Evolutionary conservation across 1,140 invertebrate species (phyloP), one percentile per base, ranked within the genome.

Genomic region (Chironomus tepperi): DNA sequence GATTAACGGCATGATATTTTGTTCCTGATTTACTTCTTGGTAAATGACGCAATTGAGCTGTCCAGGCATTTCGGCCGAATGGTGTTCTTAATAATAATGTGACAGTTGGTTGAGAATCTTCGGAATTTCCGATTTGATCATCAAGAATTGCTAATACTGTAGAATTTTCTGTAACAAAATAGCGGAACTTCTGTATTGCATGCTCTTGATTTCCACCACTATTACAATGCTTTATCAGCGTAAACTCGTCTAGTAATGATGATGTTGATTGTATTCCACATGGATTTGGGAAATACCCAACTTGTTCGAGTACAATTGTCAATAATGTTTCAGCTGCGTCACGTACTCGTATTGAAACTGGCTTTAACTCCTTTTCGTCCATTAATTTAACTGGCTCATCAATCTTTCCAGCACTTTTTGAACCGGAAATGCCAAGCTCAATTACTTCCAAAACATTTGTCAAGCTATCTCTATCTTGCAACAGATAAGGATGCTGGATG

Each of bases 391-490:
- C 88, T 24, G 90, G 88, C 81, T 98, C 94, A 21, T 93, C 92
- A 2, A 91, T 89, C 84, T 97, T 97, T 81, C 90, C 92, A 19
- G 89, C 83, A 73, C 90, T 91, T 84, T 97, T 98, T 2, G 94
- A 92, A 9, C 98, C 98, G 0, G 97, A 98, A 72, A 99, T 95
- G 75, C 98, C 98, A 7, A 99, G 87, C 83, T 99, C 98, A 1
- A 98, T 93, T 0, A 98, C 96, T 85, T 99, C 96, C 67, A 99
- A 86, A 9, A 99, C 92, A 73, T 93, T 95, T 75, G 91, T 89
- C 2, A 99, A 86, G 84, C 94, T 97, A 79, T 97, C 94, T 77
- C 94, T 91, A 82, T 98, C 96, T 79, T 93, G 89, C 75, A 97
- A 85, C 57, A 98, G 85, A 81, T 91, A 91, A 19, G 91, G 92